These are phyloP conservation scores for Hyposoter didymator DNA, from an alignment of 2,888 invertebrate genomes.

Conservation along the genomic window DNA sequence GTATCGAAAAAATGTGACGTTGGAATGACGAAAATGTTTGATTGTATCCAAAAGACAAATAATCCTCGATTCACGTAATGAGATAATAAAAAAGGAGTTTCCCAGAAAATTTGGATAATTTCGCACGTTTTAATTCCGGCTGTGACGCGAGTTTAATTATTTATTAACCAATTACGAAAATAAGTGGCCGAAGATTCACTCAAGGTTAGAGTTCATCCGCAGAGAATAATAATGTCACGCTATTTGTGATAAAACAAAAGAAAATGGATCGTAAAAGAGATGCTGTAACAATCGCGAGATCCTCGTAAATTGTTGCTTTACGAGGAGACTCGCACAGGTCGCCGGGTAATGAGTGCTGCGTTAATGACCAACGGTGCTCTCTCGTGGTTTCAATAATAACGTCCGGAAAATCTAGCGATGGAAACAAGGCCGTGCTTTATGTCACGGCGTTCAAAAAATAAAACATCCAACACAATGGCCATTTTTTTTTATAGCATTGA, in stretches of 20 bases:
- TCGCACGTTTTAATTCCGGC: not conserved
- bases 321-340: conserved; percentile 18
- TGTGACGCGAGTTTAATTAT: not conserved
- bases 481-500: conserved; percentile 10
- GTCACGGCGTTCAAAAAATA: not conserved
- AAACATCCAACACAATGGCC: conserved; percentile 5
- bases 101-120: not conserved
- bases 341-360: conserved; percentile 41
- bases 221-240: conserved; percentile 8
- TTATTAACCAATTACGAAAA: not conserved
- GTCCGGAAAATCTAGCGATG: conserved; percentile 50
- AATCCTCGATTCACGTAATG: not conserved
- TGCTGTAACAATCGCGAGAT: conserved; percentile 1
- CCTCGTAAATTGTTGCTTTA: conserved; percentile 20
- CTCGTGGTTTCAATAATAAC: conserved; percentile 49
- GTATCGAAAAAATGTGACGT: too few species aligned
- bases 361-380: conserved; percentile 30
- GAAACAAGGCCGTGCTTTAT: conserved; percentile 38
- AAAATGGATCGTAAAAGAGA: conserved; percentile 11
- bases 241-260: conserved; percentile 15
- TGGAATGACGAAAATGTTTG: too few species aligned
- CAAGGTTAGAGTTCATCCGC: conserved; percentile 8
- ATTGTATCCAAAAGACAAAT: not conserved
- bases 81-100: not conserved
- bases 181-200: not conserved